Percentiles rank a stretch among this genome's conserved stretches.
Evolutionary conservation across 2,888 invertebrate species (phyloP).

Genomic region (Eueremaeus valkanovi): DNA sequence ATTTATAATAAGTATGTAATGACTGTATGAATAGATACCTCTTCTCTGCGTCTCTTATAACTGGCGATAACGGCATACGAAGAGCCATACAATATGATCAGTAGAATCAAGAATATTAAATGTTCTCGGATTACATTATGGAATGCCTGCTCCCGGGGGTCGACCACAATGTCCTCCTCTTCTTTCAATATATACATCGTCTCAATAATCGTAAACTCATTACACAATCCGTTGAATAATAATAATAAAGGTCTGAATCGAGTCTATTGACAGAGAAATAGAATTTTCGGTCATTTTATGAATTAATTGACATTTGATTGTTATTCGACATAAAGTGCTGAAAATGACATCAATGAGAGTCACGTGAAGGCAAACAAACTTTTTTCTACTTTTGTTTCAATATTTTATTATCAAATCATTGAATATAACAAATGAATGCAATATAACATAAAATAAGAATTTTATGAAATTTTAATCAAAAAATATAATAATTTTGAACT

Average conservation of each 20-base stretch:
- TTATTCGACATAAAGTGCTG: background rate
- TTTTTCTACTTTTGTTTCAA: background rate
- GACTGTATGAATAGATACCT: constrained; percentile 19
- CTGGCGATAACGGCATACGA: constrained; percentile 36
- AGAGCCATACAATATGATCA: constrained; percentile 38
- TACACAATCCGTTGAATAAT: background rate
- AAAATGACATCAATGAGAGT: no score
- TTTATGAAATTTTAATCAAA: background rate
- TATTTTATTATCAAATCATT: background rate
- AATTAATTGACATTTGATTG: no score
- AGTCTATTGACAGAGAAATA: background rate
- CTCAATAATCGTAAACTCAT: background rate
- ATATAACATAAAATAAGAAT: background rate
- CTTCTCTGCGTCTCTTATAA: constrained; percentile 36
- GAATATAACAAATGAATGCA: background rate
- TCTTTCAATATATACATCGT: constrained; percentile 29
- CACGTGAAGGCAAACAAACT: no score
- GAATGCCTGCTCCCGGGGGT: constrained; percentile 41
- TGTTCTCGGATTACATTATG: constrained; percentile 40
- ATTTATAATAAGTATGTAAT: background rate
- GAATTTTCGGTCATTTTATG: background rate
- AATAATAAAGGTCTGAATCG: background rate
- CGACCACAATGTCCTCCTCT: background rate
- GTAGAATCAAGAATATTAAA: constrained; percentile 36
- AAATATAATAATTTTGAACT: background rate